Conservation (phyloP, 2,113 vertebrate genomes). For the Verasper variegatus region DNA sequence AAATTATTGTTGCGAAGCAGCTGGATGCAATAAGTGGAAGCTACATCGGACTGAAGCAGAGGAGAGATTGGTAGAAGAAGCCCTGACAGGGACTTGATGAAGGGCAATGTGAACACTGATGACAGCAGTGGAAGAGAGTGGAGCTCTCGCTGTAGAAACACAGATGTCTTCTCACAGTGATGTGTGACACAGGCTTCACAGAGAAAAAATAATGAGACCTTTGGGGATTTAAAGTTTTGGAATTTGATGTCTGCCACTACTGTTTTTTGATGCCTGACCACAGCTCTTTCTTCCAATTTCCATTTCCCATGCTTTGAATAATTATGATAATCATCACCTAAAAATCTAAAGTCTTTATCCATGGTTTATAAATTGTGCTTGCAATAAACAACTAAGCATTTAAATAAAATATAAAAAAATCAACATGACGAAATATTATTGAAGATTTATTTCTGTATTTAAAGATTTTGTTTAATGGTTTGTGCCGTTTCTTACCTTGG, state of each 20-base stretch:
- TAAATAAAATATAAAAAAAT: not conserved
- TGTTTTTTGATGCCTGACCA: too few species aligned
- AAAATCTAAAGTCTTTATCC: too few species aligned
- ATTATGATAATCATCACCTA: too few species aligned
- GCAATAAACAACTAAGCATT: too few species aligned
- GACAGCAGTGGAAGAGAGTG: not conserved
- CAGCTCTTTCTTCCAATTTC: too few species aligned
- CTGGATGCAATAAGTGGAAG: conserved; percentile 32
- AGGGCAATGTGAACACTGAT: too few species aligned
- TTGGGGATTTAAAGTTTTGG: not conserved
- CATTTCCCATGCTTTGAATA: too few species aligned
- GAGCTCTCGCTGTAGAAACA: not conserved
- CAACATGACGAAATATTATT: not conserved
- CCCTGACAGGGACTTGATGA: not conserved
- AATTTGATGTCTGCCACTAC: not conserved
- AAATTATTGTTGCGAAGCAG: conserved; percentile 24
- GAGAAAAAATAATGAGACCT: conserved; percentile 9
- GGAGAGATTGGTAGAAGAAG: not conserved
- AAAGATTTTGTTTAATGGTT: not conserved
- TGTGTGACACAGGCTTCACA: not conserved
- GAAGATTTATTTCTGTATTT: not conserved
- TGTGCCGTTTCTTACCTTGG: conserved; percentile 86
- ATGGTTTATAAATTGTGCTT: not conserved
- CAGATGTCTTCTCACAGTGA: not conserved
- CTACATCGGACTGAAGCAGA: not conserved